phyloP scores from a whole-genome alignment of 2,797 vertebrate species.

The Agapornis canus region DNA sequence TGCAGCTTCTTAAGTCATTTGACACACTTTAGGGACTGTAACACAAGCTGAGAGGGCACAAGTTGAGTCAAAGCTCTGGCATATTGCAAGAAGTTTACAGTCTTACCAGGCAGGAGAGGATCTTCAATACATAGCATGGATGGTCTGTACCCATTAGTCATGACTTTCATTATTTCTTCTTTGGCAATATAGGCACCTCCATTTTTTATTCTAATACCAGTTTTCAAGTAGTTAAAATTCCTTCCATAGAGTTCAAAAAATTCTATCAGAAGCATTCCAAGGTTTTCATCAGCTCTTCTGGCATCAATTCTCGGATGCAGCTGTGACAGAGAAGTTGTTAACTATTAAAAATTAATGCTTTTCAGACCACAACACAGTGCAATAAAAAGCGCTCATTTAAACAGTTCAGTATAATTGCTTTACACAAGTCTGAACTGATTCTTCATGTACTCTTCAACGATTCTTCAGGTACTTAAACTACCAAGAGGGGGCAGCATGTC shows the following conservation, averaged over 20 bases:
- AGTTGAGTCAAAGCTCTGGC: not conserved
- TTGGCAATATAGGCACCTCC: slow-evolving; percentile 96
- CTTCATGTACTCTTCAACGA: too few relatives aligned
- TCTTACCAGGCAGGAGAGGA: slow-evolving; percentile 91
- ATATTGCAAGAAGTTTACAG: not conserved
- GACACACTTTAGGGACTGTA: not conserved
- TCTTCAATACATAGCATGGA: slow-evolving; percentile 98
- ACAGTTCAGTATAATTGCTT: not conserved
- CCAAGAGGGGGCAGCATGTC: slow-evolving; percentile 59
- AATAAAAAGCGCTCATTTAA: not conserved
- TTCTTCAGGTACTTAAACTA: not conserved
- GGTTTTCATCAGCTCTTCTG: slow-evolving; percentile 89
- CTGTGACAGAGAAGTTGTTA: slow-evolving; percentile 70
- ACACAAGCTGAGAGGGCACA: not conserved
- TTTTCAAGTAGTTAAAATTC: slow-evolving; percentile 99
- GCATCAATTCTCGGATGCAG: slow-evolving; percentile 95
- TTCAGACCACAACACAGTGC: not conserved
- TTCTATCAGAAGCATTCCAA: slow-evolving; percentile 96
- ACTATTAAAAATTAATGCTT: not conserved
- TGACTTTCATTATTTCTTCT: slow-evolving; percentile 96
- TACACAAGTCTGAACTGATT: not conserved
- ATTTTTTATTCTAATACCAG: slow-evolving; percentile 94
- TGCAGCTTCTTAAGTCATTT: not conserved
- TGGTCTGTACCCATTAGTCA: slow-evolving; percentile 92
- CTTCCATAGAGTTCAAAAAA: slow-evolving; percentile 98